Evolutionary conservation across 2,797 vertebrate species (phyloP).

Genomic region (Pogonophryne albipinna): DNA sequence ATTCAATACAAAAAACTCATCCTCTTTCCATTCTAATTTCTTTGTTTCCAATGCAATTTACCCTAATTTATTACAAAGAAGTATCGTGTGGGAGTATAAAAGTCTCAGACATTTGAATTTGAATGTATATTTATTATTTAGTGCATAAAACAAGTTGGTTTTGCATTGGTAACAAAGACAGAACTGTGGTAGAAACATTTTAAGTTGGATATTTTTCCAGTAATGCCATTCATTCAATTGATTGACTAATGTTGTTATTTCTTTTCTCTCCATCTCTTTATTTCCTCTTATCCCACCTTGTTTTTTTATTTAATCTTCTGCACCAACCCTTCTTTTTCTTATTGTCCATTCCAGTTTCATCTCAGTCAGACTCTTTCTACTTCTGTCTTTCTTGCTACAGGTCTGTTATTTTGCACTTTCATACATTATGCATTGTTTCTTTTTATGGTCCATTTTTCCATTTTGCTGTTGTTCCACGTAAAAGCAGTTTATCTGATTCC

Average conservation of each 20-base stretch:
- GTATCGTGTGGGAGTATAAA: neutral
- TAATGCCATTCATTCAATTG: conserved; percentile 29
- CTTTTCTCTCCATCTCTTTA: conserved; percentile 70
- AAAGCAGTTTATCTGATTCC: neutral
- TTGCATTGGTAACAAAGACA: conserved; percentile 20
- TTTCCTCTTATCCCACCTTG: conserved; percentile 50
- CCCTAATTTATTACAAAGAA: neutral
- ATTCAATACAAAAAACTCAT: neutral
- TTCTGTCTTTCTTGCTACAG: conserved; percentile 52
- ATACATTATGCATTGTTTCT: conserved; percentile 8
- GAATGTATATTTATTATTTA: neutral
- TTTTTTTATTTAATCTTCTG: conserved; percentile 52
- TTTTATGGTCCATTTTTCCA: conserved; percentile 13
- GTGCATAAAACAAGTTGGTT: neutral
- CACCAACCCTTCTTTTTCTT: conserved; percentile 51
- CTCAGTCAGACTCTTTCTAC: conserved; percentile 43
- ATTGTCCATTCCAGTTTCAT: conserved; percentile 57
- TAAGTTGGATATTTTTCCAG: conserved; percentile 7
- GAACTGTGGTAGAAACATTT: conserved; percentile 3
- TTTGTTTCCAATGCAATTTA: conserved; percentile 4
- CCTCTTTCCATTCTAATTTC: conserved; percentile 2
- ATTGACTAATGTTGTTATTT: conserved; percentile 51
- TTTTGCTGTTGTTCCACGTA: conserved; percentile 9
- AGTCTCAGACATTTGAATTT: neutral
- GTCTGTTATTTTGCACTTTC: conserved; percentile 52